Base-by-base conservation (phyloP, 1,140 invertebrate species). In the Drosophila repletoides region DNA sequence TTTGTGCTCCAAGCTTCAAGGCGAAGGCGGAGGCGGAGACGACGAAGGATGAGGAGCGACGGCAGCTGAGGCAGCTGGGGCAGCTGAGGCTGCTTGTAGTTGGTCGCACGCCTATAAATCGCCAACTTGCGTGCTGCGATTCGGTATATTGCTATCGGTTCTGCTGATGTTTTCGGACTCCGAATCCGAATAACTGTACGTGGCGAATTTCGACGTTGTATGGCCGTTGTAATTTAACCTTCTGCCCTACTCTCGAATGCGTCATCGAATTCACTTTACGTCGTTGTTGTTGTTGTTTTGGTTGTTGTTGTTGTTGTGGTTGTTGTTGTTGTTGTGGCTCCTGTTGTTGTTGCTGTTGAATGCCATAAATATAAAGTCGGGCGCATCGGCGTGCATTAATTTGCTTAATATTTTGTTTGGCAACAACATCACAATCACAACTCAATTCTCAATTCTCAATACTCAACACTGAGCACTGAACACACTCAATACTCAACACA, bases 191-290 rank as follows among this genome's bases (percentile, higher is more conserved):
- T 55, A 28, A 53, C 61, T 45, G 68, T 58, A 66, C 52, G 51
- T 71, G 68, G 61, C 61, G 68, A 67, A 67, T 64, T 66, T 52
- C 46, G 29, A 64, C 53, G 76, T 67, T 76, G 77, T 41, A 68
- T 81, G 77, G 52, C 52, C 52, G 43, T 74, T 83, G 77, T 84
- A 88, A 76, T 80, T 84, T 88, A 88, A 88, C 83, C 84, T 88
- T 88, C 84, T 88, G 77, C 75, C 84, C 84, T 88, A 88, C 84
- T 88, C 84, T 80, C 61, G 72, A 68, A 86, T 86, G 80, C 80
- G 80, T 86, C 80, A 86, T 86, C 80, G 81, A 71, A 46, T 46
- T 28, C 12, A 15, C 17, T 58, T 58, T n/a, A 41, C 43, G 15
- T 53, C 10, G 21, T 15, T 17, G 7, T 12, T 6, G 17, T 28